Evolutionary conservation across 2,888 invertebrate genomes (phyloP), one percentile per base, ranked within the genome.

Genomic region (Rhamphomyia laevipes): DNA sequence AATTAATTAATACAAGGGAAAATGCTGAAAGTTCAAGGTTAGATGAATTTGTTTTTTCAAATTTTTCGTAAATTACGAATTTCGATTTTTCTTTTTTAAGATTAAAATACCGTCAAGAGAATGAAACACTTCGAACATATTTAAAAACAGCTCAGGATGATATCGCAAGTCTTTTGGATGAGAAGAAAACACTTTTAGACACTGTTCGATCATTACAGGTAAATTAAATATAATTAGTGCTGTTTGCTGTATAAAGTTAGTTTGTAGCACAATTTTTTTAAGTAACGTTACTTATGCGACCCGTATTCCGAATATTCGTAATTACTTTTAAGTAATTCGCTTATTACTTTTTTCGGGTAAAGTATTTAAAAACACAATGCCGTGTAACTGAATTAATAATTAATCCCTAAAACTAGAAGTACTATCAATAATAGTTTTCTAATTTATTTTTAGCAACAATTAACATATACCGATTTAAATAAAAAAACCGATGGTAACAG

Each of bases 71-170:
- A 33, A 35, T 12, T 37, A 40, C 9, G 4, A 35, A 35, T 35
- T 35, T 35, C 21, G 18, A 37, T 33, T 46, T 44, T 16, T 43
- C 41, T 3, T 31, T 16, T 54, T 55, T 11, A 45, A 70, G 70
- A 52, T 63, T 63, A 56, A 70, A 66, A 59, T 57, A 62, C 15
- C 67, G 67, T 52, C 81, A 82, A 59, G 82, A 83, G 63, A 74
- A 74, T 2, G 78, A 78, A 53, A 66, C 75, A 13, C 67, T 87
- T 9, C 76, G 76, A 57, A 74, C 74, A 9, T 75, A 75, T 59
- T 65, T 83, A 47, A 76, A 74, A 53, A 77, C 81, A 0, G 85
- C 87, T 1, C 86, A 87, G 64, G 85, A 86, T 57, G 82, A 87
- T 52, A 81, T 86, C 1, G 77, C 78, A 9, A 74, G 75, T 46